Percentiles rank a stretch among this genome's conserved stretches.
Evolutionary conservation across 2,888 invertebrate genomes (phyloP).

Genomic region (Hofmannophila pseudospretella): DNA sequence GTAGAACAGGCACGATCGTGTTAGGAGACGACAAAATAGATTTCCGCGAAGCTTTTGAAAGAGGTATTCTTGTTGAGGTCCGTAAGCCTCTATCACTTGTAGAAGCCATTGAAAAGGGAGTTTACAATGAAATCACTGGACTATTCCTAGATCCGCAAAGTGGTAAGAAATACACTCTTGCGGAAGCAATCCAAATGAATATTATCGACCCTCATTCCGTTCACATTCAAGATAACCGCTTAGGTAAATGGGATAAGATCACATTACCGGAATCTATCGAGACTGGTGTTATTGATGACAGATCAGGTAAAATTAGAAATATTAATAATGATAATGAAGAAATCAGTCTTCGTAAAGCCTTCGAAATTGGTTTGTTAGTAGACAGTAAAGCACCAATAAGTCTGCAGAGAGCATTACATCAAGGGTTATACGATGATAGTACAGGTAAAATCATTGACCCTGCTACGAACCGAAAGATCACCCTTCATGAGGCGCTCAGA

Average conservation of each 20-base stretch:
- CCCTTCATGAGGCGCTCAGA: constrained; percentile 89
- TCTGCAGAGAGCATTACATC: constrained; percentile 89
- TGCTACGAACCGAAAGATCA: constrained; percentile 85
- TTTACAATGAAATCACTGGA: constrained; percentile 88
- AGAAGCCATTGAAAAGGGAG: constrained; percentile 88
- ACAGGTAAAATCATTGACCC: constrained; percentile 91
- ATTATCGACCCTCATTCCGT: constrained; percentile 91
- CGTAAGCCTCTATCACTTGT: constrained; percentile 88
- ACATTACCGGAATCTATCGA: constrained; percentile 88
- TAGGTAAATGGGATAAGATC: constrained; percentile 86
- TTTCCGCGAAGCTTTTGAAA: constrained; percentile 91
- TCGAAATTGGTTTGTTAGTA: constrained; percentile 86
- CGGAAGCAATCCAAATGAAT: constrained; percentile 88
- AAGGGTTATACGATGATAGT: constrained; percentile 89
- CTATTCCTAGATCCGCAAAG: constrained; percentile 89
- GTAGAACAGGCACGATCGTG: constrained; percentile 83
- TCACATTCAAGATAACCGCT: constrained; percentile 86
- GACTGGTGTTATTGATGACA: constrained; percentile 84
- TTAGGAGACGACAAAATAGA: constrained; percentile 82
- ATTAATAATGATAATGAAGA: constrained; percentile 81
- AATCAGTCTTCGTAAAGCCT: constrained; percentile 85
- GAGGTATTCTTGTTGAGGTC: constrained; percentile 88
- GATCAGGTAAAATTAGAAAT: constrained; percentile 83
- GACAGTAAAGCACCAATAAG: constrained; percentile 90
- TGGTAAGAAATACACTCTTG: constrained; percentile 86